These are phyloP conservation scores for Sciurus carolinensis DNA, from an alignment of 2,797 vertebrate genomes.

Conservation along the genomic window DNA sequence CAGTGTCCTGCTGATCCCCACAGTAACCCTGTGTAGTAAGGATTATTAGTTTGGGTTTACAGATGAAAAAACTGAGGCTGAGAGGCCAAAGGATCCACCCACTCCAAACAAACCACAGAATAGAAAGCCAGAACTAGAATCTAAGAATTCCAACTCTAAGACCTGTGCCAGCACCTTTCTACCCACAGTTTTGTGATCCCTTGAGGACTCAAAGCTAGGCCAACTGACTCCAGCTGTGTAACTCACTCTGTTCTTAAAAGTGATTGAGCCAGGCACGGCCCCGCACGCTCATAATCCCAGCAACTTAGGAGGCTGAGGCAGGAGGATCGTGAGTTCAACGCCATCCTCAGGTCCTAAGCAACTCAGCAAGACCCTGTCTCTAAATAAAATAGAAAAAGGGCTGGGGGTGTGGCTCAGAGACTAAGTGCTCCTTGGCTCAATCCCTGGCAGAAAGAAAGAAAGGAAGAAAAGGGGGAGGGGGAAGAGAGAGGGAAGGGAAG, in stretches of 20 bases:
- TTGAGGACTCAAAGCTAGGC: constrained; percentile 27
- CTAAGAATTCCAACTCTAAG: constrained; percentile 54
- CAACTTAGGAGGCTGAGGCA: no score
- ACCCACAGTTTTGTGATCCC: not conserved
- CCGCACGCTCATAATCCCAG: no score
- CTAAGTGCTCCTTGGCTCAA: no score
- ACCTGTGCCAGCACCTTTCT: not conserved
- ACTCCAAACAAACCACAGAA: not conserved
- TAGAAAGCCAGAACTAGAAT: constrained; percentile 15
- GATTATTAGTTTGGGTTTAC: constrained; percentile 46
- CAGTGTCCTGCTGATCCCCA: not conserved
- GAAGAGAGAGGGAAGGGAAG: no score
- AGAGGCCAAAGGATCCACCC: constrained; percentile 25
- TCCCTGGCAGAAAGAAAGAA: no score
- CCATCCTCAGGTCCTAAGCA: no score
- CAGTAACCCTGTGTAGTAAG: not conserved
- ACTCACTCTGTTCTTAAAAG: constrained; percentile 37
- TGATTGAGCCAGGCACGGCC: not conserved
- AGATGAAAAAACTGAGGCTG: constrained; percentile 52
- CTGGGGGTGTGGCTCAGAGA: no score
- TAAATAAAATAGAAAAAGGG: no score
- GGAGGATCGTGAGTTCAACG: no score
- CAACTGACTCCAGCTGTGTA: not conserved
- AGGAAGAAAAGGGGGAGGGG: no score
- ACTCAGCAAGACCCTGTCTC: no score